Conservation (phyloP, 2,888 invertebrate species). For the Sesamia inferens region DNA sequence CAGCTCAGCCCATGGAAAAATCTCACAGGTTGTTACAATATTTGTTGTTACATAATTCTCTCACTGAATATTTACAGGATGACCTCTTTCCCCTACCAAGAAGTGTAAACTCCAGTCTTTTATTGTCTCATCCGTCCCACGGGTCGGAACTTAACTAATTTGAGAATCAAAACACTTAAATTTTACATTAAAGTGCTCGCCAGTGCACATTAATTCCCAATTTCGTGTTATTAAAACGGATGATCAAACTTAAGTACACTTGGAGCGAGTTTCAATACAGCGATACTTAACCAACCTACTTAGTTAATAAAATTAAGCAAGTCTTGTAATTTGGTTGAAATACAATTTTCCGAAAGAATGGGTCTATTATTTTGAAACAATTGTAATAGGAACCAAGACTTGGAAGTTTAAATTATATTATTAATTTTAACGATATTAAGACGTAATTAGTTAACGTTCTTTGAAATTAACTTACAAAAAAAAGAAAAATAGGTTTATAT, state of each 20-base stretch:
- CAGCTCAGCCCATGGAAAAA: slow-evolving; percentile 22
- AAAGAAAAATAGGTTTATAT: too few relatives aligned
- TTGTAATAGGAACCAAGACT: slow-evolving; percentile 20
- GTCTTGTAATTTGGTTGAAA: slow-evolving; percentile 25
- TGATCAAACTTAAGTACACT: slow-evolving; percentile 58
- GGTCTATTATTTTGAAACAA: slow-evolving; percentile 29
- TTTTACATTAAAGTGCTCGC: slow-evolving; percentile 49
- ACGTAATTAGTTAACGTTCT: background rate
- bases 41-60: slow-evolving; percentile 56
- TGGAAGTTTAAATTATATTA: slow-evolving; percentile 15
- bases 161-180: slow-evolving; percentile 61
- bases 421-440: background rate
- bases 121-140: slow-evolving; percentile 52
- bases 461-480: too few relatives aligned
- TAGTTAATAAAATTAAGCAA: slow-evolving; percentile 45
- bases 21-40: slow-evolving; percentile 60
- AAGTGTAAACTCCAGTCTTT: slow-evolving; percentile 55
- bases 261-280: slow-evolving; percentile 38
- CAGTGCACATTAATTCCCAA: slow-evolving; percentile 58
- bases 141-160: slow-evolving; percentile 58
- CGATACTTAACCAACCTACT: slow-evolving; percentile 33
- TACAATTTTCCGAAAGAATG: slow-evolving; percentile 26
- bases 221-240: slow-evolving; percentile 58
- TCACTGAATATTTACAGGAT: slow-evolving; percentile 58
- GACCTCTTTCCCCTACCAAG: slow-evolving; percentile 55